These are phyloP conservation scores for Chrysoperla carnea DNA, from an alignment of 1,140 invertebrate species.

Conservation along the genomic window DNA sequence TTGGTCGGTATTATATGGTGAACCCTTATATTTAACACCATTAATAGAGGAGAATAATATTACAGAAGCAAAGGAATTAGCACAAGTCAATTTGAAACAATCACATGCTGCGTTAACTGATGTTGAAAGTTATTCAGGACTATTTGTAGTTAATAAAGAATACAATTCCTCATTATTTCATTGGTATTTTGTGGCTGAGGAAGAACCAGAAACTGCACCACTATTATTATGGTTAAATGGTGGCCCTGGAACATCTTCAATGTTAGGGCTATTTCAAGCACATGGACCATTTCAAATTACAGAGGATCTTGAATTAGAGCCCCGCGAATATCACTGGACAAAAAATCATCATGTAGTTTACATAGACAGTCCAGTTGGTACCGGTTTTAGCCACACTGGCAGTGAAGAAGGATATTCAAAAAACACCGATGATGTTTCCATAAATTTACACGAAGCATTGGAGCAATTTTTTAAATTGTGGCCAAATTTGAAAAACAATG, in stretches of 20 bases:
- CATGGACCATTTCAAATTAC: slow-evolving; percentile 55
- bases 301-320: slow-evolving; percentile 29
- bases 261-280: slow-evolving; percentile 67
- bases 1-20: background rate
- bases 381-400: slow-evolving; percentile 58
- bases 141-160: slow-evolving; percentile 53
- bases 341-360: slow-evolving; percentile 57
- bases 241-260: slow-evolving; percentile 55
- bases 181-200: slow-evolving; percentile 68
- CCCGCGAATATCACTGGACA: slow-evolving; percentile 55
- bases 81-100: slow-evolving; percentile 23
- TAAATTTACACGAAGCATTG: slow-evolving; percentile 43
- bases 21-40: slow-evolving; percentile 44
- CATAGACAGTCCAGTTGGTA: slow-evolving; percentile 76
- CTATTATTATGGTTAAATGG: slow-evolving; percentile 77
- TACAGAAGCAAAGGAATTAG: slow-evolving; percentile 17
- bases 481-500: slow-evolving; percentile 38
- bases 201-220: slow-evolving; percentile 32
- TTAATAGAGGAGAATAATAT: slow-evolving; percentile 37
- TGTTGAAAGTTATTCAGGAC: slow-evolving; percentile 40
- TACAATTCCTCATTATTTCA: slow-evolving; percentile 74
- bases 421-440: slow-evolving; percentile 46
- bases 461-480: slow-evolving; percentile 59
- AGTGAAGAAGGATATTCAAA: slow-evolving; percentile 38
- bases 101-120: no score